Conservation (phyloP, 2,888 invertebrate species). For the Auanema freiburgensis region DNA sequence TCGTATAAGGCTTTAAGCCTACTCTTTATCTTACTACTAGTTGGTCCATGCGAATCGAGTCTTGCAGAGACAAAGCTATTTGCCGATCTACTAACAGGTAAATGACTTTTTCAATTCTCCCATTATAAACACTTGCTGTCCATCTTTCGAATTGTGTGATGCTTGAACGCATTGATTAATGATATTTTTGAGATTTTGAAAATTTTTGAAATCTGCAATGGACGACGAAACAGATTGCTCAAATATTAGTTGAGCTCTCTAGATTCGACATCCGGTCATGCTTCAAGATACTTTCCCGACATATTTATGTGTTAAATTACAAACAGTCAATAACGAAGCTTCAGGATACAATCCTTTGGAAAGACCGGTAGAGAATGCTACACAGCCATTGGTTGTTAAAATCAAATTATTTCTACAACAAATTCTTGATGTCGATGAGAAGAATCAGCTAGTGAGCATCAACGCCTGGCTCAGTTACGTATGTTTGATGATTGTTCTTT, state of each 20-base stretch:
- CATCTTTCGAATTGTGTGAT: too few species aligned
- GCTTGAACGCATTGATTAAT: background rate
- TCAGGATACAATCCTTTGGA: constrained; percentile 65
- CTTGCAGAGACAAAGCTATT: constrained; percentile 32
- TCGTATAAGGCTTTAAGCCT: constrained; percentile 12
- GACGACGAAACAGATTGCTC: too few species aligned
- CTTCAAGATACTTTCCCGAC: background rate
- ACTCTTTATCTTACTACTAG: constrained; percentile 7
- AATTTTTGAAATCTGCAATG: constrained; percentile 4
- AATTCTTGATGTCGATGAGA: constrained; percentile 67
- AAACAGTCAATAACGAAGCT: constrained; percentile 8
- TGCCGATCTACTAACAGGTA: constrained; percentile 38
- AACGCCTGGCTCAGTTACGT: constrained; percentile 60
- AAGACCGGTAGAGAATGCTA: constrained; percentile 66
- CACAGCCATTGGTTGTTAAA: constrained; percentile 64
- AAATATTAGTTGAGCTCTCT: too few species aligned
- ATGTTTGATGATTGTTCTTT: constrained; percentile 18
- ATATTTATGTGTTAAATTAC: constrained; percentile 3
- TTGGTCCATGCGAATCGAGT: constrained; percentile 4
- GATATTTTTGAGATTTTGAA: background rate
- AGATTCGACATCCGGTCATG: background rate
- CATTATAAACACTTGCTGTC: background rate
- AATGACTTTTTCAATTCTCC: background rate
- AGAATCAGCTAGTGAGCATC: constrained; percentile 54
- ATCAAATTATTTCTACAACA: constrained; percentile 67